Conservation (phyloP, 2,113 vertebrate species). For the Rhodinocichla rosea region DNA sequence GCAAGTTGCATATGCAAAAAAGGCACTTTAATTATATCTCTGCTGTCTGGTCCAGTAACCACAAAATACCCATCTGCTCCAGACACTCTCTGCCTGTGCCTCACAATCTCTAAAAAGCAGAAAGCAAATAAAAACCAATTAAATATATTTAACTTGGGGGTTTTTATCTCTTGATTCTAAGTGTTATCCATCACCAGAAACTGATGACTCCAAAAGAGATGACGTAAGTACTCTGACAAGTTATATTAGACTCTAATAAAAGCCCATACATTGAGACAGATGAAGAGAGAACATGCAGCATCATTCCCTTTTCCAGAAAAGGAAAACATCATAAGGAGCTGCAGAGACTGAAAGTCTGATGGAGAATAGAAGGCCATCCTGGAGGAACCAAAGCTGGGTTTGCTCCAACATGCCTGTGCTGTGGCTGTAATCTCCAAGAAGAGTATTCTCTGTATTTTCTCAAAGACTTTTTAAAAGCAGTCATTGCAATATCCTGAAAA, state of each 20-base stretch:
- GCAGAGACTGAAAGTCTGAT: background rate
- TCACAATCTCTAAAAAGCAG: background rate
- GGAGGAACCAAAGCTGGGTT: background rate
- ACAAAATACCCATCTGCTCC: background rate
- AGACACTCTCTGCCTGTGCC: background rate
- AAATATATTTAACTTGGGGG: background rate
- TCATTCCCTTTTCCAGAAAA: background rate
- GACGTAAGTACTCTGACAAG: background rate
- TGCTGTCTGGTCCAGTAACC: background rate
- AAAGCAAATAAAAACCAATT: background rate
- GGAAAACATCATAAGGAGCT: background rate
- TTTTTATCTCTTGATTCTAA: background rate
- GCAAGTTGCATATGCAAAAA: slow-evolving; percentile 7
- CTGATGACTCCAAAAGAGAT: background rate
- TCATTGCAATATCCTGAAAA: background rate
- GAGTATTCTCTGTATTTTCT: background rate
- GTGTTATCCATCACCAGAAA: background rate
- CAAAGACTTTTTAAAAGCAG: background rate
- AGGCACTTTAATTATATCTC: background rate
- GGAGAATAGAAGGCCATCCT: background rate
- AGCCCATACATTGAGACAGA: background rate
- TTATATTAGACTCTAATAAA: background rate
- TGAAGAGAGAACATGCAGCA: background rate
- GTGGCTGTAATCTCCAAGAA: background rate
- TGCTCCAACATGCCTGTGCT: background rate